Percentiles rank a stretch among this genome's conserved stretches.
These are phyloP conservation scores for Apis dorsata DNA, from an alignment of 1,140 invertebrate genomes.

Conservation along the genomic window DNA sequence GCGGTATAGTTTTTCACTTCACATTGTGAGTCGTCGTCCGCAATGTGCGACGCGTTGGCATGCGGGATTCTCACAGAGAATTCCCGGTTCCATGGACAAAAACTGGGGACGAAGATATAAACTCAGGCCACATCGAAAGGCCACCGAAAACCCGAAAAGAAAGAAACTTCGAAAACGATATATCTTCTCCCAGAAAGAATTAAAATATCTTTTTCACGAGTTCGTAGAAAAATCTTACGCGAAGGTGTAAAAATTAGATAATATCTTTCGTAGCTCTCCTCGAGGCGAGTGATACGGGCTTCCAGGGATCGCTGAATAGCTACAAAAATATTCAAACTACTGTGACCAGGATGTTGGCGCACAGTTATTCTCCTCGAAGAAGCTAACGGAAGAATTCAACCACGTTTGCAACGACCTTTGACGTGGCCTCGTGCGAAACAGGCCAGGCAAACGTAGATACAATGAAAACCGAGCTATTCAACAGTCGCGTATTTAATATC, in stretches of 20 bases:
- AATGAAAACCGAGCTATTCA: conserved; percentile 54
- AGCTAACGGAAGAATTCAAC: conserved; percentile 56
- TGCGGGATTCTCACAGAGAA: conserved; percentile 72
- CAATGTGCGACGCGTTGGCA: conserved; percentile 71
- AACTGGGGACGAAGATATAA: conserved; percentile 52
- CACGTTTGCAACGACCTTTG: conserved; percentile 43
- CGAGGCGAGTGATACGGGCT: no score
- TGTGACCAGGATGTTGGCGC: conserved; percentile 14
- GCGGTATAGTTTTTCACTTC: conserved; percentile 68
- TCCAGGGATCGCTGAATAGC: neutral
- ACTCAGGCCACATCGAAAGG: conserved; percentile 1
- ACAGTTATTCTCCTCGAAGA: conserved; percentile 27
- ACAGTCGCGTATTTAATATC: conserved; percentile 37
- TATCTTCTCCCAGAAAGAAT: neutral
- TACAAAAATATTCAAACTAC: conserved; percentile 23
- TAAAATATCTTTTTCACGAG: neutral
- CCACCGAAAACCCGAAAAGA: neutral
- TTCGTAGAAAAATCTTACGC: neutral
- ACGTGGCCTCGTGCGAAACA: conserved; percentile 55
- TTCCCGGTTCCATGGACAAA: conserved; percentile 62
- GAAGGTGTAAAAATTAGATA: neutral
- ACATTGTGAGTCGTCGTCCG: conserved; percentile 57
- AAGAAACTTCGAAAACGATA: neutral
- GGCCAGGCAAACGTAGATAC: conserved; percentile 51
- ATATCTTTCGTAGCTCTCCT: no score